Percentiles rank a stretch among this genome's conserved stretches.
phyloP scores from a whole-genome alignment of 2,888 invertebrate genomes.

The Isoperla grammatica region DNA sequence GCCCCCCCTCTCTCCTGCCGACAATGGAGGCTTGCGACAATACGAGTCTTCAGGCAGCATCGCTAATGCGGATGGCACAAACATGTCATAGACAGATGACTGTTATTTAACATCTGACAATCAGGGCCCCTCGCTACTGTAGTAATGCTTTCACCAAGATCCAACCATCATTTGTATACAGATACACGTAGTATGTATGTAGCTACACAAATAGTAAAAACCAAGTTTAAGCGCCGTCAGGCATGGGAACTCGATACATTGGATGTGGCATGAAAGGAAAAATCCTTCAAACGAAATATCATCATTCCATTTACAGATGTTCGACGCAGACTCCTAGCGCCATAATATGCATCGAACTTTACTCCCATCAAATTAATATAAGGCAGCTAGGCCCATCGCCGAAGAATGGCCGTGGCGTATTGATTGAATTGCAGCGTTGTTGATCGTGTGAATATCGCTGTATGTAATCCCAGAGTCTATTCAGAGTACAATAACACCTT shows the following conservation, averaged over 20 bases:
- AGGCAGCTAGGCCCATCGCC: too few species aligned
- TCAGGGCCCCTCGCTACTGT: slow-evolving; percentile 8
- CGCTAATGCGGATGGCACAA: slow-evolving; percentile 28
- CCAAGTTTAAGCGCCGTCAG: background rate
- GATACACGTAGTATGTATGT: background rate
- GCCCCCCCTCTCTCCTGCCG: background rate
- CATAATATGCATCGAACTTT: too few species aligned
- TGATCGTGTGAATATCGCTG: slow-evolving; percentile 6
- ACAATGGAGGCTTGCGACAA: slow-evolving; percentile 11
- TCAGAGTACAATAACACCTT: slow-evolving; percentile 13
- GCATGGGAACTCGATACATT: background rate
- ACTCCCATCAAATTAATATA: too few species aligned
- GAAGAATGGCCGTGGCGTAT: background rate
- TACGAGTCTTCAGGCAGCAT: background rate
- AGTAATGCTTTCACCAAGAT: background rate
- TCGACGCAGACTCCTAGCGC: too few species aligned
- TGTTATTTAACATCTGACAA: slow-evolving; percentile 26
- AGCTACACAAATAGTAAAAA: background rate
- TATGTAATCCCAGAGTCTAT: slow-evolving; percentile 6
- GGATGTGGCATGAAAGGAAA: slow-evolving; percentile 6
- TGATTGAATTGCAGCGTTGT: background rate
- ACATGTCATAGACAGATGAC: slow-evolving; percentile 28
- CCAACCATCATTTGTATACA: background rate
- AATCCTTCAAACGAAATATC: background rate
- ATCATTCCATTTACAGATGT: too few species aligned